Conservation (phyloP, 2,888 invertebrate species). For the Eupithecia dodoneata region DNA sequence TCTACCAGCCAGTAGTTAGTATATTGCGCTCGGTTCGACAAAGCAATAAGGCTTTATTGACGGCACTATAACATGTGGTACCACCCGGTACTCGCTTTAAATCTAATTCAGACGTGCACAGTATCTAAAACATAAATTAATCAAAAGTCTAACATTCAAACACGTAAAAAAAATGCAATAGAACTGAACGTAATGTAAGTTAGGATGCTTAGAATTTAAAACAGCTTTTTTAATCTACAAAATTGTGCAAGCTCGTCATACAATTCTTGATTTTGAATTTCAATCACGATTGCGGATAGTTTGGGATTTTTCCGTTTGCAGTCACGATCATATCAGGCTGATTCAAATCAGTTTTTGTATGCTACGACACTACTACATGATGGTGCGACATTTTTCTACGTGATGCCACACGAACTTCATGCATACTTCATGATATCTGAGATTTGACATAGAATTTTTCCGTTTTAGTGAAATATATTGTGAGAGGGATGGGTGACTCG, state of each 20-base stretch:
- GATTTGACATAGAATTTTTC: too few species aligned
- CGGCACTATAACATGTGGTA: slow-evolving; percentile 49
- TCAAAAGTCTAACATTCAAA: slow-evolving; percentile 46
- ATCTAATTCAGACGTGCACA: slow-evolving; percentile 45
- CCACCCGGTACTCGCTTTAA: slow-evolving; percentile 49
- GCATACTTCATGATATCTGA: neutral
- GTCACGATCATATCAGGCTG: neutral
- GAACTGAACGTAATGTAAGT: slow-evolving; percentile 36
- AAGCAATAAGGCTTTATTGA: slow-evolving; percentile 44
- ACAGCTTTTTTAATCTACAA: slow-evolving; percentile 26
- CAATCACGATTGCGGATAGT: neutral
- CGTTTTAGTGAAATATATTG: too few species aligned
- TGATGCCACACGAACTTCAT: neutral
- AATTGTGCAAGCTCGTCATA: slow-evolving; percentile 16
- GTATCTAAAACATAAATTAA: slow-evolving; percentile 51
- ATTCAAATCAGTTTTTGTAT: neutral
- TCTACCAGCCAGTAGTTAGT: neutral
- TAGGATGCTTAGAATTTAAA: slow-evolving; percentile 51
- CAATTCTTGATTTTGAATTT: neutral
- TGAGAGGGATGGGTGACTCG: too few species aligned
- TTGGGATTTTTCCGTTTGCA: neutral
- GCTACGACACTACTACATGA: neutral
- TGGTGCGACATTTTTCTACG: neutral
- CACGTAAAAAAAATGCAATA: slow-evolving; percentile 46
- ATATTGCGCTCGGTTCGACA: slow-evolving; percentile 19